A percentile compares a stretch with the other conserved stretches of the same genome.
Evolutionary conservation across 2,888 invertebrate genomes (phyloP).

Genomic region (Leptopilina drosophilae): DNA sequence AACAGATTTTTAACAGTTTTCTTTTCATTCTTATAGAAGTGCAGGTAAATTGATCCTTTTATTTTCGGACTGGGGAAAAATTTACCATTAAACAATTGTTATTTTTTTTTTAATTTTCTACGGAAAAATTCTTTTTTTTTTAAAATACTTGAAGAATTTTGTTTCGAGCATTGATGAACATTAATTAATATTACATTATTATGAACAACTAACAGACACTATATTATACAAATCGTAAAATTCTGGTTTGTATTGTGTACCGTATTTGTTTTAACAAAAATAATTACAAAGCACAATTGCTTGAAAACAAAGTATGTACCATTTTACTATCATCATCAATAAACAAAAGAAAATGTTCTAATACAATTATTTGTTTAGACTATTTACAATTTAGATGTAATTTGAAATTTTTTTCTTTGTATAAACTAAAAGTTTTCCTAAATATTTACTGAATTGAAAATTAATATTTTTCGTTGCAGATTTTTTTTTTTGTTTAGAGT

Average conservation of each 20-base stretch:
- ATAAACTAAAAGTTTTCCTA: neutral
- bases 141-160: too few species aligned
- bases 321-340: neutral
- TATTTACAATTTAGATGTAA: constrained; percentile 37
- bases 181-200: constrained; percentile 1
- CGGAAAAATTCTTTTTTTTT: too few species aligned
- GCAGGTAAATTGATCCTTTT: too few species aligned
- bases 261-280: constrained; percentile 9
- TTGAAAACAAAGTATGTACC: constrained; percentile 3
- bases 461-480: neutral
- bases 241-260: constrained; percentile 24
- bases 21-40: too few species aligned
- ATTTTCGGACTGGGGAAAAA: too few species aligned
- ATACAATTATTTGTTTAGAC: constrained; percentile 1
- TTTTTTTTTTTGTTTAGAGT: neutral
- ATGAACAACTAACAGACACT: constrained; percentile 23
- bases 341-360: constrained; percentile 16
- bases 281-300: constrained; percentile 25
- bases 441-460: neutral
- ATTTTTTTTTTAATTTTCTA: too few species aligned
- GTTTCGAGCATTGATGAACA: neutral
- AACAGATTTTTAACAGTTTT: too few species aligned
- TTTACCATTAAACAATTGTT: too few species aligned
- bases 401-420: neutral
- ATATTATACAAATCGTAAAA: constrained; percentile 23